phyloP scores from a whole-genome alignment of 2,113 vertebrate genomes.

The Malurus alboscapulatus region DNA sequence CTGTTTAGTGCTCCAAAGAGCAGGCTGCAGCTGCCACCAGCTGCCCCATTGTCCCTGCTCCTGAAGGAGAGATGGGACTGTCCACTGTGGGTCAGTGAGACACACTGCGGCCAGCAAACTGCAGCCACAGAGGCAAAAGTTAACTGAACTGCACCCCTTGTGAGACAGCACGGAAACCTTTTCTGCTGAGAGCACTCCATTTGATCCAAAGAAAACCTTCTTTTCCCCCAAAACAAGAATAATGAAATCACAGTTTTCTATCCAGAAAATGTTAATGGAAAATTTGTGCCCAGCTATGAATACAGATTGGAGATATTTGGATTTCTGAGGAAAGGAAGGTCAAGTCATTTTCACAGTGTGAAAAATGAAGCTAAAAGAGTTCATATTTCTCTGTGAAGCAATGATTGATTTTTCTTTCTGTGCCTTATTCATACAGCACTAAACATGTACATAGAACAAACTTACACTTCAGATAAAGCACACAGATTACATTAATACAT shows the following conservation, averaged over 20 bases:
- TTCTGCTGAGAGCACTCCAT: constrained; percentile 3
- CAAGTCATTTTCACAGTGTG: constrained; percentile 67
- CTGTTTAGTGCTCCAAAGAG: neutral
- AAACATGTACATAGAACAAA: constrained; percentile 41
- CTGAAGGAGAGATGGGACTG: neutral
- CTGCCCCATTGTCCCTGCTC: neutral
- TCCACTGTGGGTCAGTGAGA: neutral
- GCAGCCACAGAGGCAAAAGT: neutral
- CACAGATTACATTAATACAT: constrained; percentile 47
- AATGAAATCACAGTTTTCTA: constrained; percentile 51
- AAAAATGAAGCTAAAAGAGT: constrained; percentile 61
- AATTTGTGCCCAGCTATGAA: constrained; percentile 56
- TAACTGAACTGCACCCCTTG: neutral
- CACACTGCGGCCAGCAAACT: neutral
- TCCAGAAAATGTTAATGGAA: constrained; percentile 64
- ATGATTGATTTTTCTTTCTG: constrained; percentile 54
- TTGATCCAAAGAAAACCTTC: neutral
- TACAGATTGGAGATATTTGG: constrained; percentile 62
- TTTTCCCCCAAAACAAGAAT: constrained; percentile 36
- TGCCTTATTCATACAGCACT: constrained; percentile 37
- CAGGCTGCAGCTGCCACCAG: fast-evolving
- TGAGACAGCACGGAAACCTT: neutral
- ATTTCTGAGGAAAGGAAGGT: constrained; percentile 65
- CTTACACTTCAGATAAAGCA: constrained; percentile 38
- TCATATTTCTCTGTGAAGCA: constrained; percentile 58